phyloP scores from a whole-genome alignment of 2,113 vertebrate species.

The Epinephelus cyanopodus region DNA sequence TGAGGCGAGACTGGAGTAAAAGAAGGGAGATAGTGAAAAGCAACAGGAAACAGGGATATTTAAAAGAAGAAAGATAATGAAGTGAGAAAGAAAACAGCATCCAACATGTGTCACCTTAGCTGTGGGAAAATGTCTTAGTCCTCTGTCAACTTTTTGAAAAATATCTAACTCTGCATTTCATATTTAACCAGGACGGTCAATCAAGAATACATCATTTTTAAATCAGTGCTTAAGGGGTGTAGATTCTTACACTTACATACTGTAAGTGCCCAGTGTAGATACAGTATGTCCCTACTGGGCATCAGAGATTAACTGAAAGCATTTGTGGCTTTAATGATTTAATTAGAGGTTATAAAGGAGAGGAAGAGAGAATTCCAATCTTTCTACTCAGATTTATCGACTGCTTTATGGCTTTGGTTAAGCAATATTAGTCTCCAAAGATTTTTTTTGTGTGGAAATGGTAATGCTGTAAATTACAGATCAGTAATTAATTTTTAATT shows the following conservation, averaged over 20 bases:
- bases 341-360: neutral
- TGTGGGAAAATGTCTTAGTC: neutral
- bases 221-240: too few relatives aligned
- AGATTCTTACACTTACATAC: neutral
- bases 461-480: neutral
- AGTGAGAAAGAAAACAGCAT: slow-evolving; percentile 10
- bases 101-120: neutral
- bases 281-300: neutral
- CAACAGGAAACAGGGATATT: slow-evolving; percentile 37
- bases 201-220: neutral
- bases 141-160: neutral
- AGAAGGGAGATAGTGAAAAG: slow-evolving; percentile 8
- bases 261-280: neutral
- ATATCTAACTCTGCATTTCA: neutral
- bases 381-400: neutral
- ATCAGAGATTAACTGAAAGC: neutral
- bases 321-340: slow-evolving; percentile 17
- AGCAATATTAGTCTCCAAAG: neutral
- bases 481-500: neutral
- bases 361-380: neutral
- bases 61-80: neutral
- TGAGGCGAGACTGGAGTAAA: slow-evolving; percentile 16
- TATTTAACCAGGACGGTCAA: neutral
- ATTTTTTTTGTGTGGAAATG: too few relatives aligned
- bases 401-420: neutral